phyloP scores from a whole-genome alignment of 2,113 vertebrate species.

The Coptodon rendalli region DNA sequence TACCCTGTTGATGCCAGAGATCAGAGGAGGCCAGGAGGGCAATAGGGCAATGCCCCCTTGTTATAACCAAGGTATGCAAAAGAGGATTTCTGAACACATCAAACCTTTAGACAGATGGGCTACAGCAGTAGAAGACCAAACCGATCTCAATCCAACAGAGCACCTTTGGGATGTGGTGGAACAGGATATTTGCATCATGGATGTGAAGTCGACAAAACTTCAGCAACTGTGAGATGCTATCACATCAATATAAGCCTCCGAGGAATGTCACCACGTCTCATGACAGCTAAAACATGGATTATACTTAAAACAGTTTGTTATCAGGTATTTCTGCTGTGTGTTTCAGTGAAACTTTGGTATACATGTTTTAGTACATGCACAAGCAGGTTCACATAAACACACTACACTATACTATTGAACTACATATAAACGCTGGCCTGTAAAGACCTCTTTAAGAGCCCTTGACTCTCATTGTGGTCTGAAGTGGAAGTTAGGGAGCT shows the following conservation, averaged over 20 bases:
- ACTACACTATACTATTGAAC: neutral
- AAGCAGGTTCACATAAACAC: neutral
- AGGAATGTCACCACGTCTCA: neutral
- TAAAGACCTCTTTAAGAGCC: neutral
- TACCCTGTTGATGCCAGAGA: neutral
- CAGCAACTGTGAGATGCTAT: neutral
- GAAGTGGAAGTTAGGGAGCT: neutral
- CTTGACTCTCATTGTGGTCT: neutral
- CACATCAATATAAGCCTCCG: neutral
- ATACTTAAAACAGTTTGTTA: neutral
- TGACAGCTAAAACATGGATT: neutral
- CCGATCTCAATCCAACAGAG: neutral
- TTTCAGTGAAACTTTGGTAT: neutral
- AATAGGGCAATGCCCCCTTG: neutral
- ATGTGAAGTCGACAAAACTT: neutral
- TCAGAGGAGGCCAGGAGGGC: neutral
- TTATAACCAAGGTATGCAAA: neutral
- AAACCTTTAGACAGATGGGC: neutral
- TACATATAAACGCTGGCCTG: neutral
- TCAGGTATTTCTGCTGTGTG: neutral
- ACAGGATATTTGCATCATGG: neutral
- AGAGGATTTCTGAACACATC: neutral
- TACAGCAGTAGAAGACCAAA: neutral
- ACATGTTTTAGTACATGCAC: neutral
- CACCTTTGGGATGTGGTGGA: neutral